Evolutionary conservation across 2,888 invertebrate species (phyloP).

Genomic region (Euproctis similis): DNA sequence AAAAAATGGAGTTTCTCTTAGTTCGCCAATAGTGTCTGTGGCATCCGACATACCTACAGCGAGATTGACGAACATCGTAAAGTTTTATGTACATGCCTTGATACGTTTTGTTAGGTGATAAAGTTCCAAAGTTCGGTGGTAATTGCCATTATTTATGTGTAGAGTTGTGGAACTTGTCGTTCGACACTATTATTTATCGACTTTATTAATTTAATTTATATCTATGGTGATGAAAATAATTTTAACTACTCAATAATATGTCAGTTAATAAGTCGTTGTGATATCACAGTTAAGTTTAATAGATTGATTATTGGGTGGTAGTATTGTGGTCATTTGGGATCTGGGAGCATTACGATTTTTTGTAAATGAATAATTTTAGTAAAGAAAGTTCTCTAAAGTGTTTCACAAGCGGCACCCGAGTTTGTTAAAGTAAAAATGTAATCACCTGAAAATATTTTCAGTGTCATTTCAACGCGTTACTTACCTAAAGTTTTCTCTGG

Average conservation of each 20-base stretch:
- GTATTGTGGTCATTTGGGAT: no score
- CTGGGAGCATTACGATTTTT: no score
- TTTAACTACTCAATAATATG: background rate
- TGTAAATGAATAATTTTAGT: no score
- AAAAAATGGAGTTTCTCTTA: slow-evolving; percentile 24
- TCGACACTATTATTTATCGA: background rate
- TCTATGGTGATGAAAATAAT: slow-evolving; percentile 1
- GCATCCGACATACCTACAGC: slow-evolving; percentile 14
- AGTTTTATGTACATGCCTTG: slow-evolving; percentile 23
- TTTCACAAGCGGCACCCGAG: no score
- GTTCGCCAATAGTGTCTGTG: slow-evolving; percentile 17
- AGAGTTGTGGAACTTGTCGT: background rate
- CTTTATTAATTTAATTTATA: slow-evolving; percentile 3
- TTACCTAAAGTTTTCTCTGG: no score
- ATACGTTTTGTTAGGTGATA: slow-evolving; percentile 17
- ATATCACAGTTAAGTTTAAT: no score
- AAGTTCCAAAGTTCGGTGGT: slow-evolving; percentile 14
- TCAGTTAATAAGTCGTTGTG: no score
- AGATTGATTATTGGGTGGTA: no score
- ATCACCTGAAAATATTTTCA: no score
- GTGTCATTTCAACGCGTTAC: no score
- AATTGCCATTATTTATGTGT: slow-evolving; percentile 14
- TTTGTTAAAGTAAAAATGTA: no score
- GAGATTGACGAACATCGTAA: slow-evolving; percentile 17
- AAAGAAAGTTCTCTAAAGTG: no score